A percentile compares a stretch with the other conserved stretches of the same genome.
phyloP scores from a whole-genome alignment of 2,113 vertebrate species.

The Brachypteracias leptosomus region DNA sequence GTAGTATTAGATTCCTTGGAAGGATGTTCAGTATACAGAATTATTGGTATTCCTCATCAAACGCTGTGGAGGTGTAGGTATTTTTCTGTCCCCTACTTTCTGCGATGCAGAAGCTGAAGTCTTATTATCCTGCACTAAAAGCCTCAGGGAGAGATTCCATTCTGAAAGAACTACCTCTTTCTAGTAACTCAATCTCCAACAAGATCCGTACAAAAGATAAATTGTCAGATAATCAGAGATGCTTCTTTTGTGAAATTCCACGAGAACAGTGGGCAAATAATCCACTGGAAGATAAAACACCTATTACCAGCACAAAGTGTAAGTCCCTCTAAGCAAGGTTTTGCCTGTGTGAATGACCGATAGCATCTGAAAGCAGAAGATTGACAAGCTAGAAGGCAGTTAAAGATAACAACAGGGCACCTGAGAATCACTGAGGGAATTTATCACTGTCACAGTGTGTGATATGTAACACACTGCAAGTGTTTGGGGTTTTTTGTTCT shows the following conservation, averaged over 20 bases:
- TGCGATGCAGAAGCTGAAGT: neutral
- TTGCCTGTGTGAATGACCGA: constrained; percentile 61
- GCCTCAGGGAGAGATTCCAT: constrained; percentile 31
- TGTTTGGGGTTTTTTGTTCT: neutral
- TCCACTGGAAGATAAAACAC: constrained; percentile 66
- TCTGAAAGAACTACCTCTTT: constrained; percentile 29
- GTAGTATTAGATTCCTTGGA: neutral
- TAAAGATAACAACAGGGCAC: constrained; percentile 70
- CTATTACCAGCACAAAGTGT: constrained; percentile 65
- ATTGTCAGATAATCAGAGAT: constrained; percentile 68
- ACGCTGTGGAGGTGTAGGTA: neutral
- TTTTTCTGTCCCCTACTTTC: neutral
- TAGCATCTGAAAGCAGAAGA: constrained; percentile 69
- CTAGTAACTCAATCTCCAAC: constrained; percentile 64
- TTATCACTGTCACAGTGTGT: constrained; percentile 62
- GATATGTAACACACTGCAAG: constrained; percentile 34
- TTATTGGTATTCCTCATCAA: neutral
- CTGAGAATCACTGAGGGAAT: constrained; percentile 68
- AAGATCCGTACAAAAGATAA: constrained; percentile 64
- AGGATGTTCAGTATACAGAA: neutral
- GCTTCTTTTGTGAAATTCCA: constrained; percentile 56
- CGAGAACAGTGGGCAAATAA: constrained; percentile 59
- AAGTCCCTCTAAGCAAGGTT: constrained; percentile 70
- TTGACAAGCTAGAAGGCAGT: constrained; percentile 67
- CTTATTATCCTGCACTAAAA: constrained; percentile 35